These are phyloP conservation scores for Xerus rutilus DNA, from an alignment of 2,797 vertebrate species.

Conservation along the genomic window DNA sequence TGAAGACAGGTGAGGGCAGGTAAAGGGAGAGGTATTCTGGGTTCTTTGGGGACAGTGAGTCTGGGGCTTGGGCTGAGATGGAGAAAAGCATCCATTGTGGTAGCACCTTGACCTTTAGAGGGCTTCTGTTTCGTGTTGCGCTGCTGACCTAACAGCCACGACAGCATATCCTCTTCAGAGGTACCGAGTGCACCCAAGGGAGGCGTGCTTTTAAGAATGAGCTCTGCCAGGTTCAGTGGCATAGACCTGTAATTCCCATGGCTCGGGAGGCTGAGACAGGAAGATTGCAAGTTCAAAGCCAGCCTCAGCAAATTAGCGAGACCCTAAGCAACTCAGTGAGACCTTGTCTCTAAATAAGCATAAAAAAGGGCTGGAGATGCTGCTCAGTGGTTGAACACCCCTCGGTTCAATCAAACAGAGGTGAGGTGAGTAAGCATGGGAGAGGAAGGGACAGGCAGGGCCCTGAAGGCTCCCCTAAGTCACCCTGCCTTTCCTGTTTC, in stretches of 20 bases:
- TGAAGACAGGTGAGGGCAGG: rapidly evolving
- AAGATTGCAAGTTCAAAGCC: no score
- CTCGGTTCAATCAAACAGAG: not conserved
- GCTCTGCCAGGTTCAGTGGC: not conserved
- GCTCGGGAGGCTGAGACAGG: no score
- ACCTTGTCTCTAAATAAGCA: no score
- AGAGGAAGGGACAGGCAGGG: not conserved
- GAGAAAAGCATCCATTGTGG: not conserved
- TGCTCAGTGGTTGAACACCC: no score
- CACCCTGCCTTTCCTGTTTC: not conserved
- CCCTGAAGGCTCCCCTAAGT: no score
- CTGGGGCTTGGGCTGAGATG: no score
- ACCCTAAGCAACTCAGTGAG: no score
- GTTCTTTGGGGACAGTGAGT: not conserved
- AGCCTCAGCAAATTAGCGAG: no score
- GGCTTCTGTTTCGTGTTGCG: not conserved
- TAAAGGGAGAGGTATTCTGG: not conserved
- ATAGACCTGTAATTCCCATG: no score
- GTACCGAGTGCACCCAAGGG: not conserved
- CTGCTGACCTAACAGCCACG: not conserved
- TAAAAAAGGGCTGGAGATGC: no score
- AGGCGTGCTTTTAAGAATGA: not conserved
- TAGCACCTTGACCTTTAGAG: not conserved
- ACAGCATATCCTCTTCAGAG: not conserved
- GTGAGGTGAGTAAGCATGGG: not conserved